Percentiles rank a stretch among this genome's conserved stretches.
Evolutionary conservation across 2,888 invertebrate species (phyloP).

Genomic region (Hemaris fuciformis): DNA sequence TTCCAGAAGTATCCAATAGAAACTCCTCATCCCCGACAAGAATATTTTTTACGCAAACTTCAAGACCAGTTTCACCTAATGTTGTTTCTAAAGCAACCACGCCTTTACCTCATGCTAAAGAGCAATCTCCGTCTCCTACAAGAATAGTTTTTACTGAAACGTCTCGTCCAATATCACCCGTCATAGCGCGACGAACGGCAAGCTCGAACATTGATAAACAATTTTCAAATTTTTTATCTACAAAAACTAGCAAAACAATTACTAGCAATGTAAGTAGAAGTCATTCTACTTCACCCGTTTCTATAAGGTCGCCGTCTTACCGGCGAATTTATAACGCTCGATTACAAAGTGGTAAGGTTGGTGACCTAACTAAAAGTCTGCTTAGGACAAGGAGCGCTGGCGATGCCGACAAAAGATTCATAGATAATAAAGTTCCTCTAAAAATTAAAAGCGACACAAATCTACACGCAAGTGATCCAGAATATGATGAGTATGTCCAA

Average conservation of each 20-base stretch:
- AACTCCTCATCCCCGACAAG: conserved; percentile 51
- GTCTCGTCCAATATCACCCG: not conserved
- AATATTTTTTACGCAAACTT: conserved; percentile 58
- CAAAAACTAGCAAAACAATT: conserved; percentile 50
- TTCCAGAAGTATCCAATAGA: conserved; percentile 31
- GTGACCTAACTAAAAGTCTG: conserved; percentile 60
- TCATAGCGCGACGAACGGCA: not conserved
- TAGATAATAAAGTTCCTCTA: conserved; percentile 29
- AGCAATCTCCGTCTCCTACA: conserved; percentile 43
- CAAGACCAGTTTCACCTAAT: conserved; percentile 64
- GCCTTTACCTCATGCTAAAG: conserved; percentile 29
- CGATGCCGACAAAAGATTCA: conserved; percentile 74
- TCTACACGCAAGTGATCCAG: conserved; percentile 74
- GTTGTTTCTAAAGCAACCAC: conserved; percentile 25
- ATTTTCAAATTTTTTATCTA: conserved; percentile 67
- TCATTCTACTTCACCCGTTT: conserved; percentile 80
- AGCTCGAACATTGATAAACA: conserved; percentile 23
- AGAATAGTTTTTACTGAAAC: conserved; percentile 65
- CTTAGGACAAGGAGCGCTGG: conserved; percentile 85
- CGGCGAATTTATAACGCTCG: conserved; percentile 83
- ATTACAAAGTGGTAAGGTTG: conserved; percentile 59
- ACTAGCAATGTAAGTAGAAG: conserved; percentile 53
- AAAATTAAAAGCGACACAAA: conserved; percentile 67
- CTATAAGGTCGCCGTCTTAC: conserved; percentile 84
- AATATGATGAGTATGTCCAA: conserved; percentile 85